These are phyloP conservation scores for Epinephelus moara DNA, from an alignment of 2,113 vertebrate species.

Conservation along the genomic window DNA sequence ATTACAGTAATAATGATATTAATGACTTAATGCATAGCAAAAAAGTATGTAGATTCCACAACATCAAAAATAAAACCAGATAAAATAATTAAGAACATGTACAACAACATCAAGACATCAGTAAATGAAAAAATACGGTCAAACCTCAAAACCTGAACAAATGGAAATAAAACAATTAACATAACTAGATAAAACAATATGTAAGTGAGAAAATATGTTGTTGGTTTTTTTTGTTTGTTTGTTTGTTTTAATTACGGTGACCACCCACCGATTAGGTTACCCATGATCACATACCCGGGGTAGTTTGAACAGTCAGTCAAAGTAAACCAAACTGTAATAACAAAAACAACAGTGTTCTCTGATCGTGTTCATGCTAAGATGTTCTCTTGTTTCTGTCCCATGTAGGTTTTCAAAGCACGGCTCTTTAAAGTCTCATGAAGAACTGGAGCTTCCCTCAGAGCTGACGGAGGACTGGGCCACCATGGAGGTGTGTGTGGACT, in stretches of 20 bases:
- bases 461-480: constrained; percentile 97
- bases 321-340: background rate
- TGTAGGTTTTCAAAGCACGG: constrained; percentile 81
- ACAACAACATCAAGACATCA: too few relatives aligned
- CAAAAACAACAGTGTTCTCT: background rate
- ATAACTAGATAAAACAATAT: too few relatives aligned
- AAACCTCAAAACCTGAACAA: background rate
- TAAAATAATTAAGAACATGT: background rate
- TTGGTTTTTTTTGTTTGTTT: too few relatives aligned
- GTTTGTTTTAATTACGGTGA: too few relatives aligned
- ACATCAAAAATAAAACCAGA: background rate
- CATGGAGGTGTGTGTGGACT: constrained; percentile 99
- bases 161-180: too few relatives aligned
- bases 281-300: background rate
- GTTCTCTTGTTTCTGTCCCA: constrained; percentile 44
- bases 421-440: constrained; percentile 86
- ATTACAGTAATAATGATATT: background rate
- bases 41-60: background rate
- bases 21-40: too few relatives aligned
- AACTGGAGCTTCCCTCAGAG: constrained; percentile 92
- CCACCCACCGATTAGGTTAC: background rate
- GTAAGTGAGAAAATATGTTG: too few relatives aligned
- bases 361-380: background rate
- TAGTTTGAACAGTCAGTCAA: background rate
- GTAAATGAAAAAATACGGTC: too few relatives aligned